Evolutionary conservation across 2,113 vertebrate species (phyloP), one percentile per base, ranked within the genome.

Genomic region (Clinocottus analis): DNA sequence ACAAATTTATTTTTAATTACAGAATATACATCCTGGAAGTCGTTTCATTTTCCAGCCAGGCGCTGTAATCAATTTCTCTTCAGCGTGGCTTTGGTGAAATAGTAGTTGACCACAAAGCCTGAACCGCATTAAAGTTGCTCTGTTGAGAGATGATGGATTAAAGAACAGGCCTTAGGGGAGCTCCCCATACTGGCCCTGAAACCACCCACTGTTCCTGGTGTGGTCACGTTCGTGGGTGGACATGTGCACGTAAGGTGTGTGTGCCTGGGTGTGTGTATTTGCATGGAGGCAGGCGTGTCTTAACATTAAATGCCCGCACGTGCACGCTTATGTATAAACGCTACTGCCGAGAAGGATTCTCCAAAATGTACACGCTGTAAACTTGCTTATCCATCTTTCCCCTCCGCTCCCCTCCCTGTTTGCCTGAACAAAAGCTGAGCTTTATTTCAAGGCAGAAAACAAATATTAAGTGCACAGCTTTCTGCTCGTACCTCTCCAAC

Each of bases 401-500:
- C 74, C 79, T 56, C 66, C 82, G 73, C 79, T 56, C 80, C 80
- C 53, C 45, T 80, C 49, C 9, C 39, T 86, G 82, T 86, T 86
- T 84, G 65, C 87, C 79, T 0, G 43, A 82, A 87, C 72, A 91
- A 77, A 86, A 75, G 65, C 75, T 17, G 23, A 92, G 91, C 53
- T 91, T 79, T 90, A 91, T 90, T 94, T 93, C 89, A 87, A 90
- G 90, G 89, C 86, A 90, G 87, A 93, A 93, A 93, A 93, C 88
- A 92, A 82, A 90, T 84, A 92, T 93, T 92, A 93, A 89, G 80
- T 79, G 83, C 70, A 67, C n/a, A 16, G 89, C 93, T 94, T 91
- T 90, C 75, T 84, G 94, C 91, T 59, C 92, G 87, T 90, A 89
- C 94, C 93, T 94, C 94, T 94, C 94, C 95, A 94, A 87, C 94